phyloP scores from a whole-genome alignment of 2,113 vertebrate genomes.

The Stercorarius parasiticus region DNA sequence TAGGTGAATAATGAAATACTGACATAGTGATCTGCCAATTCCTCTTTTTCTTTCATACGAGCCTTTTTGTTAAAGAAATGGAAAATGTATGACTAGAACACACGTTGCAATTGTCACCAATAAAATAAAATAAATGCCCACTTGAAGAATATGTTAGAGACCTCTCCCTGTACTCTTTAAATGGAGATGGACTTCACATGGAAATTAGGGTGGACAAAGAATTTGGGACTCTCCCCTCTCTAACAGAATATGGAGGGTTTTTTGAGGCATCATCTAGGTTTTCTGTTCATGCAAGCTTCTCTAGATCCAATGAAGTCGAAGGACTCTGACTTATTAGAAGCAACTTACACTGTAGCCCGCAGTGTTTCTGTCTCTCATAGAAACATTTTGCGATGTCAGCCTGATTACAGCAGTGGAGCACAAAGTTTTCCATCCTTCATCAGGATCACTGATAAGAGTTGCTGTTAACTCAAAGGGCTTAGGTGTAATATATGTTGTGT shows the following conservation, averaged over 20 bases:
- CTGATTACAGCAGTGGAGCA: not conserved
- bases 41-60: not conserved
- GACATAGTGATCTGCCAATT: conserved; percentile 1
- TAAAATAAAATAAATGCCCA: not conserved
- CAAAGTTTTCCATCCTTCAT: not conserved
- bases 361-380: not conserved
- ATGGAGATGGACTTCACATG: not conserved
- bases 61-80: not conserved
- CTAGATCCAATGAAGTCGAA: not conserved
- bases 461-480: not conserved
- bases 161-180: not conserved
- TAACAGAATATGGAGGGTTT: not conserved
- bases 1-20: conserved; percentile 53
- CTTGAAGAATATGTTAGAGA: not conserved
- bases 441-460: not conserved
- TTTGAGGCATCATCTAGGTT: not conserved
- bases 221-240: not conserved
- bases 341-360: rapidly evolving
- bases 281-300: not conserved
- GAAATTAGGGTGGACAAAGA: not conserved
- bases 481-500: not conserved
- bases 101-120: rapidly evolving
- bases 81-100: not conserved
- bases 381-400: not conserved
- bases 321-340: not conserved